Evolutionary conservation across 2,113 vertebrate species (phyloP).

Genomic region (Enhydra lutris): DNA sequence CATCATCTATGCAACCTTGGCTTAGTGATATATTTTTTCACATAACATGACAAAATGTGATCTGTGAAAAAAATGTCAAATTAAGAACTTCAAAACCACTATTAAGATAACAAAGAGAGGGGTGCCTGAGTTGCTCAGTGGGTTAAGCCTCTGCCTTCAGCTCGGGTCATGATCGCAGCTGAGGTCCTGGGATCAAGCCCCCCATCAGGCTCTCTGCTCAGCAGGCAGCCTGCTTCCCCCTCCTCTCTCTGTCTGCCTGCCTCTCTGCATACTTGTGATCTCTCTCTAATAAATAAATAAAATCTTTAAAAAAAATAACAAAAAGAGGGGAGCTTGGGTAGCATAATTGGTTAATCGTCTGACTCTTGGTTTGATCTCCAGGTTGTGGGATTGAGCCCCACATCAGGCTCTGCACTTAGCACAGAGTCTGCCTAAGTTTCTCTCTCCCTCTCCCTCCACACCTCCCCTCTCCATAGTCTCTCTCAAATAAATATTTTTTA

Average conservation of each 20-base stretch:
- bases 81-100: background rate
- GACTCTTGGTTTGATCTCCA: too few species aligned
- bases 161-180: too few species aligned
- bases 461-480: background rate
- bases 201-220: too few species aligned
- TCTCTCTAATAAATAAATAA: too few species aligned
- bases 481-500: background rate
- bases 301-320: too few species aligned
- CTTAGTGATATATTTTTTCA: background rate
- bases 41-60: background rate
- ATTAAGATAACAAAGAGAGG: background rate
- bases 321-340: too few species aligned
- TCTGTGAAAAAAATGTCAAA: background rate
- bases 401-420: background rate
- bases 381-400: background rate
- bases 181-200: too few species aligned
- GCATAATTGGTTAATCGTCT: too few species aligned
- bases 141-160: background rate
- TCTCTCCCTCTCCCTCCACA: background rate
- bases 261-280: too few species aligned
- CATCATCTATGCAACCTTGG: background rate
- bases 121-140: background rate
- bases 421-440: background rate
- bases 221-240: too few species aligned
- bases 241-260: too few species aligned